Evolutionary conservation across 1,140 invertebrate genomes (phyloP), one percentile per base, ranked within the genome.

Genomic region (Planococcus citri): DNA sequence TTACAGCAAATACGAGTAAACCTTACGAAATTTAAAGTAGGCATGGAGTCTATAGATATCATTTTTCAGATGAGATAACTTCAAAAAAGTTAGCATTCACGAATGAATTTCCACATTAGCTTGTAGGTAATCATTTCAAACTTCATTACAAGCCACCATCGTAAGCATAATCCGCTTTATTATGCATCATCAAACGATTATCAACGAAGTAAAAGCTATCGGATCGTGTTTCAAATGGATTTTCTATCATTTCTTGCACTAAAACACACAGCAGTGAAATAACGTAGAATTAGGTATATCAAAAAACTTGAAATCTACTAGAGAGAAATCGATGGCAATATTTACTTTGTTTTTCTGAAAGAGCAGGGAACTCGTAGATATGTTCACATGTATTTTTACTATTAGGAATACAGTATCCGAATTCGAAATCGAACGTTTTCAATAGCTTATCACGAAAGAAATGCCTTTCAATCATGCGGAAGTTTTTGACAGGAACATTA

Each of bases 361-460:
- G 81, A 68, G 87, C 84, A 51, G 96, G 96, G 84, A 99, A 98
- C 80, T 98, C 94, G 80, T 99, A 99, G 80, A 99, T 98, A 79
- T 98, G 96, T 82, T 99, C 96, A 78, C 95, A 97, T 4, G 95
- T 96, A 78, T 98, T 99, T 75, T 89, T 88, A 72, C 94, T 97
- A 78, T 95, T 92, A 27, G 96, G 96, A 80, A 99, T 98, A 77
- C 95, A 98, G 79, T 97, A 99, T 60, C 95, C 95, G 84, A 99
- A 99, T 78, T 98, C 94, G 85, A 99, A 99, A 78, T 99, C 96
- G 81, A 98, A 99, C n/a, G 92, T 96, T 81, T 99, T 99, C 12
- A 99, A 82, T 60, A 97, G 79, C 70, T 87, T 88, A 75, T 98
- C 93, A 64, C 91, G 84, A 79, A 98, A 99, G 80, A 93, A 98